A percentile compares a stretch with the other conserved stretches of the same genome.
phyloP scores from a whole-genome alignment of 2,888 invertebrate genomes.

The Neuroscelio doddi region DNA sequence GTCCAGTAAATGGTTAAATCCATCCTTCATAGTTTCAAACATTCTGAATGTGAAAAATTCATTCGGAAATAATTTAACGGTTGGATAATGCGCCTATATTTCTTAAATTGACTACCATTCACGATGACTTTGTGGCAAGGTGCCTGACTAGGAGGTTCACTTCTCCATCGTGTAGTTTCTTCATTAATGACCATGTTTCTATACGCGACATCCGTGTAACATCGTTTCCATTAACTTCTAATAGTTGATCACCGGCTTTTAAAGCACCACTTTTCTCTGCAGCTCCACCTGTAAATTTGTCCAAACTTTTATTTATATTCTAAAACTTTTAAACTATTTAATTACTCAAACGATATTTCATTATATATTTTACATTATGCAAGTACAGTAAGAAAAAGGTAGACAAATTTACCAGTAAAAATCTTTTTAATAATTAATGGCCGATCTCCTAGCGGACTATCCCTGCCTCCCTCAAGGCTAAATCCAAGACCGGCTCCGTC shows the following conservation, averaged over 20 bases:
- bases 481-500: constrained; percentile 94
- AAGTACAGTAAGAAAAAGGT: too few species aligned
- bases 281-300: constrained; percentile 81
- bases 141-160: constrained; percentile 78
- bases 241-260: constrained; percentile 89
- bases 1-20: neutral
- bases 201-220: constrained; percentile 91
- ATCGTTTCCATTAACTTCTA: constrained; percentile 86
- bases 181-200: constrained; percentile 95
- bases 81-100: constrained; percentile 8
- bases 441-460: constrained; percentile 90
- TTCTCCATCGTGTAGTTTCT: constrained; percentile 89
- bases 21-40: neutral
- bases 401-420: constrained; percentile 84
- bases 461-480: constrained; percentile 94
- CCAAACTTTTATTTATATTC: neutral
- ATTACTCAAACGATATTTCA: too few species aligned
- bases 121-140: constrained; percentile 71
- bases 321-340: too few species aligned
- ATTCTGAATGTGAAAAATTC: neutral
- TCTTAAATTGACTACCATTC: constrained; percentile 57
- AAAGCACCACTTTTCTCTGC: constrained; percentile 90
- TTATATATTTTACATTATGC: neutral
- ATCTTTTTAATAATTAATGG: constrained; percentile 94
- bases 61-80: constrained; percentile 7